Base-by-base conservation (phyloP, 2,888 invertebrate genomes). In the Quadroppia sp. region DNA sequence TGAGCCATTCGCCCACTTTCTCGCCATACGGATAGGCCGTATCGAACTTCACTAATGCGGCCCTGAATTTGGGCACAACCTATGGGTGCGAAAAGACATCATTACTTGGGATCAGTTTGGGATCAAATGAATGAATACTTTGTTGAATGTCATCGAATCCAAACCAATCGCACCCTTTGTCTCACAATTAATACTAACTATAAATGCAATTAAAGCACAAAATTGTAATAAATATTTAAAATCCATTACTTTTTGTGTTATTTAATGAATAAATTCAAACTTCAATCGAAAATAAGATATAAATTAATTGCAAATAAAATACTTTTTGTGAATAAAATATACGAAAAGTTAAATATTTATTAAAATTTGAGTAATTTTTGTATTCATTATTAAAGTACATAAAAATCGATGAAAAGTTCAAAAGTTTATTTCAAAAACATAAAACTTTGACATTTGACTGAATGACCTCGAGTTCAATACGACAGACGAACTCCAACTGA, bases 11-110 rank as follows among this genome's bases (percentile, higher is more conserved):
- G 79, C 96, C 94, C 79, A 96, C 95, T 81, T 94, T 94, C 11
- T 92, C 91, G 0, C 96, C 96, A 81, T 94, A 96, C 0, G 97
- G 95, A 83, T 92, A 97, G 0, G 94, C 91, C 36, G 92, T 90
- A 82, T 97, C 96, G 82, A 96, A 94, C 83, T 96, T 97, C 0
- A 96, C 89, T n/a, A 96, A 81, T 0, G 90, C 86, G 9, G 89
- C 91, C 79, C 90, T 88, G 82, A 94, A 95, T 82, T 90, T 90
- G 1, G 86, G 85, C 30, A 91, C 84, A n/a, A 94, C 81, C 88
- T 88, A 42, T n/a, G 7, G 20, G 45, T n/a, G 45, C 50, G 17
- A 28, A 59, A 7, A 32, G 2, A 74, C 42, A 74, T 17, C 11
- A 15, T 40, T 2, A 67, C 11, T 42, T 42, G 42, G 6, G 30